Evolutionary conservation across 2,888 invertebrate species (phyloP), one percentile per base, ranked within the genome.

Genomic region (Meiosimyza decipiens): DNA sequence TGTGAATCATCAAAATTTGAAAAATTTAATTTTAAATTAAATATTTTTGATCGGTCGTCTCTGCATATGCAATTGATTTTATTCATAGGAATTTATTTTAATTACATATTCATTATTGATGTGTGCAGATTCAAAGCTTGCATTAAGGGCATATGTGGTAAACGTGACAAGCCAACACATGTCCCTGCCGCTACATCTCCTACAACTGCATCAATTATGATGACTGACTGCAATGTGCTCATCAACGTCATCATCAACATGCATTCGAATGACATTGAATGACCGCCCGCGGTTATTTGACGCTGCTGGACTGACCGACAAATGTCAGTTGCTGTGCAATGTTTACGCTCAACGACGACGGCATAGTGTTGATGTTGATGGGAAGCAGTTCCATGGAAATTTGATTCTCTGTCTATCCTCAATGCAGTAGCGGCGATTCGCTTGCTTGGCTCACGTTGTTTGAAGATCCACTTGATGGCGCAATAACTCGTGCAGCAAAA

Each of bases 401-500:
- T 40, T 9, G 40, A 40, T 40, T 6, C 55, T n/a, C n/a, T 15
- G 55, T 11, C 16, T 22, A 11, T 12, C 18, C 18, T n/a, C 13
- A 3, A 1, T 55, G 55, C 6, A 4, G 13, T 22, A 11, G 13
- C 55, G 40, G 16, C 55, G 55, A 55, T 16, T 55, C 55, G n/a
- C 55, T 55, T 55, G 55, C 55, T 22, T 18, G 40, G 9, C 40
- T 40, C 40, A 40, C 40, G 40, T 40, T 40, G 40, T 9, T 33
- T 28, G 28, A 6, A 40, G 22, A 22, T 60, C 59, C 59, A 60
- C 59, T 60, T 28, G 59, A 60, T 60, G 59, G 59, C 59, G 59
- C 59, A 60, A 60, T 15, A 60, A 60, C 15, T 60, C 59, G 59
- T 15, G 59, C 59, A 60, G 12, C 59, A 15, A 9, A 28, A 28